Base-by-base conservation (phyloP, 1,140 invertebrate genomes). In the Stenopsyche tienmushanensis region DNA sequence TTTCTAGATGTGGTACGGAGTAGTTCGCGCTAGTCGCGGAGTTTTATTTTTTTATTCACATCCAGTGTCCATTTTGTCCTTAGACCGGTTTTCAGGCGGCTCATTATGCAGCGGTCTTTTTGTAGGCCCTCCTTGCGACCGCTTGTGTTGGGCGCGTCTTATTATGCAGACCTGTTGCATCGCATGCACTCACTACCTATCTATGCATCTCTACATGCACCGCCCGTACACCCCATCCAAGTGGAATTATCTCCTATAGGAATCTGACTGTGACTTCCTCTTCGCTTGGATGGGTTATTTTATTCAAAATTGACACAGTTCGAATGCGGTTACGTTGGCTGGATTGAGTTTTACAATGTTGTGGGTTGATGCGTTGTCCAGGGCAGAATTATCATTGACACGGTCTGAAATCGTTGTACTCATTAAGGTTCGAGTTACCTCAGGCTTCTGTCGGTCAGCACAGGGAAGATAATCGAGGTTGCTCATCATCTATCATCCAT, bases 401-500 rank as follows among this genome's bases (percentile, higher is more conserved):
- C 29, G 17, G 17, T 18, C 5, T 15, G 44, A 47, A 54, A 9
- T 26, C 9, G 9, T 2, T n/a, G 53, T 25, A 34, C 53, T 57
- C 29, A 25, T 57, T 57, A 57, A 41, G 29, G 25, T 18, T 57
- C 34, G 21, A 41, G n/a, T 41, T 41, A 57, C 5, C 53, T 18
- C 15, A 18, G 23, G 57, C 57, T 60, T 60, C 57, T 47, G 57
- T 60, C n/a, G 17, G 29, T 23, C 15, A 23, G 47, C 47, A 7
- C 15, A 17, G n/a, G 1, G n/a, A 18, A 60, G 57, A 60, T 60
- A 60, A 60, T 60, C 57, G 39, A 44, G 9, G 42, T 9, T 5
- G 42, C 42, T 47, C 57, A 60, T 60, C 42, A 60, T 60, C 23
- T 44, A 60, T 60, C 57, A 60, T 60, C 57, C 13, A 29, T 47